Evolutionary conservation across 2,888 invertebrate species (phyloP).

Genomic region (Andrena trimmerana): DNA sequence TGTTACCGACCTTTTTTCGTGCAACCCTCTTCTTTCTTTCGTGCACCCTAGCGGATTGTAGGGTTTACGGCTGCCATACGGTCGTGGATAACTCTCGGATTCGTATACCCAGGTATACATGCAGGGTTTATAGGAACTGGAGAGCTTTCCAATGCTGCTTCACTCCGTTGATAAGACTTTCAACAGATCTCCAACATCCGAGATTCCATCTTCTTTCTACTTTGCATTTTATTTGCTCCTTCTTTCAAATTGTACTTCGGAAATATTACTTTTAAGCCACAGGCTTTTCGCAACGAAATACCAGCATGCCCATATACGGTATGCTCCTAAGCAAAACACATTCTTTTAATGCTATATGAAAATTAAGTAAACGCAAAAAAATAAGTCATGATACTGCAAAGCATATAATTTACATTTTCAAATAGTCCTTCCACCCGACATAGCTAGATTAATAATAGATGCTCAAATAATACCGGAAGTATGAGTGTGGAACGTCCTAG

Average conservation of each 20-base stretch:
- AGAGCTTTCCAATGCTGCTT: slow-evolving; percentile 27
- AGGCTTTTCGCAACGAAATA: background rate
- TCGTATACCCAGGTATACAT: slow-evolving; percentile 6
- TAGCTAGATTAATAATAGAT: background rate
- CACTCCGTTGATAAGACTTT: slow-evolving; percentile 26
- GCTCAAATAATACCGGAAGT: background rate
- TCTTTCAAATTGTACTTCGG: background rate
- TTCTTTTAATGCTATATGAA: background rate
- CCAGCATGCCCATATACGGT: background rate
- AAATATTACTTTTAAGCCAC: slow-evolving; percentile 5
- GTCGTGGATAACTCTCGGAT: slow-evolving; percentile 32
- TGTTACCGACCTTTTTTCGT: slow-evolving; percentile 37
- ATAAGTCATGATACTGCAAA: background rate
- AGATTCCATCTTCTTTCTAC: background rate
- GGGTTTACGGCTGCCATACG: slow-evolving; percentile 46
- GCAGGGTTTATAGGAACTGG: slow-evolving; percentile 20
- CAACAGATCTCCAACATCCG: slow-evolving; percentile 10
- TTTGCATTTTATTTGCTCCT: background rate
- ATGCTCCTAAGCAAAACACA: background rate
- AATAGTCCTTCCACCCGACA: background rate
- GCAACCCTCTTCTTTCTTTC: slow-evolving; percentile 27
- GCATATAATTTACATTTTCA: background rate
- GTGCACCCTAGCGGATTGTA: slow-evolving; percentile 46
- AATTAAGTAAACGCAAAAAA: background rate
- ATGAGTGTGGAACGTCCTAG: background rate